Evolutionary conservation across 2,797 vertebrate species (phyloP).

Genomic region (Melanotaenia boesemani): DNA sequence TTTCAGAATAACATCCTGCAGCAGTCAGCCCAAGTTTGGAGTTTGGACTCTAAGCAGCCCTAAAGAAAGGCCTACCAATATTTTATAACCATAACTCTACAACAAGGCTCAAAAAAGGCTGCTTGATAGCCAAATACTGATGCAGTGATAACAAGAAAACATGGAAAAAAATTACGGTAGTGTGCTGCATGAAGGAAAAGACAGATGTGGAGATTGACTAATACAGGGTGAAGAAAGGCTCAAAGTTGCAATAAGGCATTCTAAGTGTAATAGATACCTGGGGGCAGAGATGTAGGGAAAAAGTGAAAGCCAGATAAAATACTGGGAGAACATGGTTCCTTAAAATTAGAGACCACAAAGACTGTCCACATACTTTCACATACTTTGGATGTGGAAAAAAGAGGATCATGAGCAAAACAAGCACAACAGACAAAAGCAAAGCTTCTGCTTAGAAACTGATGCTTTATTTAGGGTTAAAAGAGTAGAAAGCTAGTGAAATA

Average conservation of each 20-base stretch:
- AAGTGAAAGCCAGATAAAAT: conserved; percentile 17
- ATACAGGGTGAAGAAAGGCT: conserved; percentile 8
- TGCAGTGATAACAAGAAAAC: conserved; percentile 28
- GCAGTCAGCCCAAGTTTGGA: conserved; percentile 16
- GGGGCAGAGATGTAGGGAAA: not conserved
- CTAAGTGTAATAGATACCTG: not conserved
- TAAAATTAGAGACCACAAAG: conserved; percentile 1
- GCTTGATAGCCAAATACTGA: conserved; percentile 32
- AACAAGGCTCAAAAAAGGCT: conserved; percentile 3
- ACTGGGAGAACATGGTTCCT: not conserved
- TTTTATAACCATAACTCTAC: conserved; percentile 22
- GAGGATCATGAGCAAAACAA: conserved; percentile 3
- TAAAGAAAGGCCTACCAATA: conserved; percentile 3
- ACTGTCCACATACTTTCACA: conserved; percentile 6
- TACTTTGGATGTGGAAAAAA: not conserved
- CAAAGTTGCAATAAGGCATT: conserved; percentile 14
- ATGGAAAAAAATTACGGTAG: conserved; percentile 14
- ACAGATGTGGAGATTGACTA: conserved; percentile 26
- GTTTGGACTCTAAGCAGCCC: conserved; percentile 8
- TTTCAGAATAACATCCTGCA: not conserved
- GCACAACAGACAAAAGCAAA: conserved; percentile 8
- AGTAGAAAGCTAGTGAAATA: not conserved
- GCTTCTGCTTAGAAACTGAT: not conserved
- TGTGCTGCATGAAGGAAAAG: conserved; percentile 31
- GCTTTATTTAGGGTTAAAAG: not conserved